Evolutionary conservation across 2,113 vertebrate species (phyloP).

Genomic region (Chiloscyllium plagiosum): DNA sequence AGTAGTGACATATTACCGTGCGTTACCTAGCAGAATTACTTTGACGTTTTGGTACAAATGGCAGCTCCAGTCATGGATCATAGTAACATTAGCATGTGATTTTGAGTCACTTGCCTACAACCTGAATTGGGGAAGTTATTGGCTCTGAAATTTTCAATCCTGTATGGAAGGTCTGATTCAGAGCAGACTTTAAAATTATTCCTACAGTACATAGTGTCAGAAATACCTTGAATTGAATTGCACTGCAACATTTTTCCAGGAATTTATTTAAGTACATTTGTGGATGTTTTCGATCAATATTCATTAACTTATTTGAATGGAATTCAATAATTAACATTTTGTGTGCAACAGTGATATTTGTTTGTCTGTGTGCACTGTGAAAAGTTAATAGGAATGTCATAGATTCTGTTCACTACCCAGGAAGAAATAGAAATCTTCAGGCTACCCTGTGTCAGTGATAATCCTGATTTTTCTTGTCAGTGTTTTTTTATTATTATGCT

Average conservation of each 20-base stretch:
- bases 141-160: neutral
- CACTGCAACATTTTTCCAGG: neutral
- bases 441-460: neutral
- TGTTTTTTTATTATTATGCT: neutral
- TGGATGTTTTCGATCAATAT: neutral
- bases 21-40: neutral
- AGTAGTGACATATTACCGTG: neutral
- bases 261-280: conserved; percentile 5
- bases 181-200: neutral
- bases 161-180: neutral
- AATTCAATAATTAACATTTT: conserved; percentile 16
- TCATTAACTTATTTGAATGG: neutral
- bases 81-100: neutral
- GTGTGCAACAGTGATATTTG: neutral
- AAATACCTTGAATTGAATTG: neutral
- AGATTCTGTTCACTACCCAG: neutral
- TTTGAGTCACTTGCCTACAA: neutral
- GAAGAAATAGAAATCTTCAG: neutral
- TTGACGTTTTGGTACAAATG: neutral
- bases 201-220: neutral
- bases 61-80: neutral
- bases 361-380: neutral
- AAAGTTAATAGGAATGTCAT: neutral
- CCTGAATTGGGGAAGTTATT: neutral
- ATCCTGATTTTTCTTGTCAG: neutral